phyloP scores from a whole-genome alignment of 2,113 vertebrate genomes.

The Sinocyclocheilus grahami region DNA sequence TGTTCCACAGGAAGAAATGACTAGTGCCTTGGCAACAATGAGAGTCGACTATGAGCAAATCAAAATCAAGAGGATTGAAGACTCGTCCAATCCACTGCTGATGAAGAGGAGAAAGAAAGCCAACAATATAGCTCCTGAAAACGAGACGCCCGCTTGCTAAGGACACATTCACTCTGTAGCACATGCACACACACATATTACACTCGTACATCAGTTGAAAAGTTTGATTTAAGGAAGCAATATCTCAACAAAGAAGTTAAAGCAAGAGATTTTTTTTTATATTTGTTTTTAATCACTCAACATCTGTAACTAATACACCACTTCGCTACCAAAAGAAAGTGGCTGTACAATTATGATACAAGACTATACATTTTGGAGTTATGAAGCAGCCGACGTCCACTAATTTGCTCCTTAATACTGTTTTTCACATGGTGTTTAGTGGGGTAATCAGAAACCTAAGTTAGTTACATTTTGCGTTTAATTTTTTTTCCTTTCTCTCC shows the following conservation, averaged over 20 bases:
- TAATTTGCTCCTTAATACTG: conserved; percentile 36
- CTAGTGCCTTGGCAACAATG: conserved; percentile 98
- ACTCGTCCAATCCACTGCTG: conserved; percentile 93
- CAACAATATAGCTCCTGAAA: conserved; percentile 67
- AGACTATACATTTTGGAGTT: conserved; percentile 61
- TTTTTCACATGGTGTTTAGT: conserved; percentile 48
- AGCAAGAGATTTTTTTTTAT: conserved; percentile 29
- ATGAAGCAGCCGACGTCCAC: conserved; percentile 48
- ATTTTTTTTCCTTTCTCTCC: background rate
- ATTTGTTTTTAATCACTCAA: conserved; percentile 67
- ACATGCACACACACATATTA: conserved; percentile 30
- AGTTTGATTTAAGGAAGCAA: conserved; percentile 81
- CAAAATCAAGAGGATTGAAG: conserved; percentile 97
- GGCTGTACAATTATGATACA: conserved; percentile 63
- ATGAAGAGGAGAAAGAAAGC: conserved; percentile 94
- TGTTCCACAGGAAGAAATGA: conserved; percentile 92
- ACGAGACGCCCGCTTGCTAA: conserved; percentile 73
- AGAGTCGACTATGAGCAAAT: conserved; percentile 96
- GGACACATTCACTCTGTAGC: conserved; percentile 23
- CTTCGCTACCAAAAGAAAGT: conserved; percentile 53
- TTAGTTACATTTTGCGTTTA: background rate
- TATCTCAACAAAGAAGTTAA: conserved; percentile 70
- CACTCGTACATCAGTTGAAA: background rate
- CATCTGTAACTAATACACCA: conserved; percentile 63
- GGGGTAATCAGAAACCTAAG: conserved; percentile 9